phyloP scores from a whole-genome alignment of 2,113 vertebrate species.

The Orycteropus afer region DNA sequence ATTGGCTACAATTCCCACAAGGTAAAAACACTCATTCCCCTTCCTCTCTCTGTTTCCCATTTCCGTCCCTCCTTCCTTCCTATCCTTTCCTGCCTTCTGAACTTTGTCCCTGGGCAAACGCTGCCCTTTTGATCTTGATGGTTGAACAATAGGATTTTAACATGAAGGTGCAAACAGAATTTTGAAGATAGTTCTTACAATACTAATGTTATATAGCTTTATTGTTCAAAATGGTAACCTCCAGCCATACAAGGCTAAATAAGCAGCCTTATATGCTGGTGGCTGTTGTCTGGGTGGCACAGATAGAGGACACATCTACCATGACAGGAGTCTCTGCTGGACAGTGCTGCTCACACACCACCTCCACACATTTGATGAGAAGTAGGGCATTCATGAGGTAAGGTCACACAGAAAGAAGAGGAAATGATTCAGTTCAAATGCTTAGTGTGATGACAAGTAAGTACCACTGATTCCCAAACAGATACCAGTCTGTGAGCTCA shows the following conservation, averaged over 20 bases:
- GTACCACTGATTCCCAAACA: rapidly evolving
- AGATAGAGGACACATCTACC: not conserved
- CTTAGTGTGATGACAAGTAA: rapidly evolving
- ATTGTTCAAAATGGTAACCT: not conserved
- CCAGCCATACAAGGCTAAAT: not conserved
- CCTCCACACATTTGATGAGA: not conserved
- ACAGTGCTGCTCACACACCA: rapidly evolving
- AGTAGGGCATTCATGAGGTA: not conserved
- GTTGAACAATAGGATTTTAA: not conserved
- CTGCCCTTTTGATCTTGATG: too few relatives aligned
- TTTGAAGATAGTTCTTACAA: not conserved
- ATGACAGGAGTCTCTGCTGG: not conserved
- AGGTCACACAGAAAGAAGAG: not conserved
- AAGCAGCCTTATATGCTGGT: not conserved
- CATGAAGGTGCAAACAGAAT: not conserved
- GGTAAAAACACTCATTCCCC: too few relatives aligned
- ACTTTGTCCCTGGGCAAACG: too few relatives aligned
- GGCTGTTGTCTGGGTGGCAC: not conserved
- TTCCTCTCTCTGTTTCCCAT: too few relatives aligned
- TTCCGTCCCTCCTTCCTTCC: too few relatives aligned
- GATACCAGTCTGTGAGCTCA: not conserved
- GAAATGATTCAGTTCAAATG: not conserved
- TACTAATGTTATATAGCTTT: not conserved
- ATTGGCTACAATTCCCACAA: too few relatives aligned
- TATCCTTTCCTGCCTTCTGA: not conserved